A percentile compares a stretch with the other conserved stretches of the same genome.
Evolutionary conservation across 2,797 vertebrate species (phyloP).

Genomic region (Paguma larvata): DNA sequence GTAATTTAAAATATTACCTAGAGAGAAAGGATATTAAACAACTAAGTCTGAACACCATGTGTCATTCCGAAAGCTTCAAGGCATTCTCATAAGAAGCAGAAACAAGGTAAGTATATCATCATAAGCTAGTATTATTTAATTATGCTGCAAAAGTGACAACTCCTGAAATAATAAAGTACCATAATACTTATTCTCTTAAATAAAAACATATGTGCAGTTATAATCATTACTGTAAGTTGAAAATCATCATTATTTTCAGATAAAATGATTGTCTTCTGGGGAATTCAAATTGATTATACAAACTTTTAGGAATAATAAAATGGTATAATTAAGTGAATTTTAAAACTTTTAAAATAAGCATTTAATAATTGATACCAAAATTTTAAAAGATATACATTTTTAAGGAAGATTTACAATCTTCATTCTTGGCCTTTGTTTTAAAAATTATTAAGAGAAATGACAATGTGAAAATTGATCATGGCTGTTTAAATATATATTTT

Average conservation of each 20-base stretch:
- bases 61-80: not conserved
- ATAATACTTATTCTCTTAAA: not conserved
- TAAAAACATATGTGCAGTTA: not conserved
- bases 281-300: not conserved
- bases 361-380: not conserved
- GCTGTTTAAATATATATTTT: not conserved
- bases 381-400: not conserved
- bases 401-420: not conserved
- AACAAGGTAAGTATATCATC: not conserved
- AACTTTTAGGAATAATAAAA: not conserved
- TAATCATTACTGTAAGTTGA: constrained; percentile 22
- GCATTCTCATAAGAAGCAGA: not conserved
- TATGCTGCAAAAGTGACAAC: not conserved
- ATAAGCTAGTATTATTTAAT: not conserved
- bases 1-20: not conserved
- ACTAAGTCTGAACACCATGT: not conserved
- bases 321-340: not conserved
- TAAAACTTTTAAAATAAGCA: not conserved
- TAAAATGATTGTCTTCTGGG: not conserved
- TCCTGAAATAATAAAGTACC: not conserved
- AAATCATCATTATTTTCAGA: not conserved
- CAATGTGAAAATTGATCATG: not conserved
- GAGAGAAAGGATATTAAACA: not conserved
- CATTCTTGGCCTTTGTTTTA: not conserved
- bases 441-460: not conserved